These are phyloP conservation scores for Microcebus tavaratra DNA, from an alignment of 2,113 vertebrate species.

Conservation along the genomic window DNA sequence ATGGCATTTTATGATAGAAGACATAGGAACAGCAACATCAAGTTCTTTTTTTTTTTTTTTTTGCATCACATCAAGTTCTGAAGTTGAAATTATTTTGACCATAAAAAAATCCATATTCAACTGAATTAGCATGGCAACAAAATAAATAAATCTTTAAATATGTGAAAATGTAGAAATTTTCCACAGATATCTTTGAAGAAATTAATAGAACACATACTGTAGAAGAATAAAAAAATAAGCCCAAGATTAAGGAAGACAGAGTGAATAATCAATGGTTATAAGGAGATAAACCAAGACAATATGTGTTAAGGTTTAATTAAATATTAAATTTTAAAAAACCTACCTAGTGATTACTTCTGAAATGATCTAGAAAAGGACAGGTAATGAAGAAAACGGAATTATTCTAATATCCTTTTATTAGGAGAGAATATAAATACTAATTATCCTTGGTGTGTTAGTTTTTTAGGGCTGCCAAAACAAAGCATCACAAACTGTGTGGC, in stretches of 20 bases:
- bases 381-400: not conserved
- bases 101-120: not conserved
- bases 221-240: not conserved
- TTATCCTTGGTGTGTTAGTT: not conserved
- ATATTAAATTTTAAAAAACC: not conserved
- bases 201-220: not conserved
- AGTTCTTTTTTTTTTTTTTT: not conserved
- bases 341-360: not conserved
- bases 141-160: not conserved
- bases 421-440: not conserved
- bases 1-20: not conserved
- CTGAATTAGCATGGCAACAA: not conserved
- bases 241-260: not conserved
- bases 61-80: not conserved
- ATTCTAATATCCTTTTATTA: not conserved
- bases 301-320: not conserved
- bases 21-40: not conserved
- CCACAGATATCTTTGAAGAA: not conserved
- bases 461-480: not conserved
- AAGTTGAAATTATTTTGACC: not conserved
- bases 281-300: not conserved
- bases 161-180: not conserved
- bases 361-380: not conserved
- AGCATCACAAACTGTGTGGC: not conserved
- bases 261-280: not conserved